phyloP scores from a whole-genome alignment of 2,888 invertebrate genomes.

The Drosophila mettleri region DNA sequence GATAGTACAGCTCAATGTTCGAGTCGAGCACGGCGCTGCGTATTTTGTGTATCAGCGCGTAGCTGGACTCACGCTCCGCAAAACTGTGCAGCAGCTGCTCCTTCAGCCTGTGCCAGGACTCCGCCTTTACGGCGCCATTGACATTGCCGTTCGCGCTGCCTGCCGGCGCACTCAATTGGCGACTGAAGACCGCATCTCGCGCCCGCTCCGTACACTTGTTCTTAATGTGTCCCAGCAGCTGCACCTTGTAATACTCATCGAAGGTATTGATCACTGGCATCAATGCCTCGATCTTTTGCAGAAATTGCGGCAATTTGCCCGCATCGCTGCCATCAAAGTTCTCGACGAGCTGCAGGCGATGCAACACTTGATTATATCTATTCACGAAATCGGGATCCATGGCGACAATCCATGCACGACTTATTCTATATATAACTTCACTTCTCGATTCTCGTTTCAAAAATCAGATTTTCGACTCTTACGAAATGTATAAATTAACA shows the following conservation, averaged over 20 bases:
- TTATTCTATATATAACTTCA: neutral
- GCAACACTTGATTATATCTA: slow-evolving; percentile 69
- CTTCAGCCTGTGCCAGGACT: slow-evolving; percentile 68
- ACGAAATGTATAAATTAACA: slow-evolving; percentile 79
- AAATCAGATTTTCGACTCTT: slow-evolving; percentile 63
- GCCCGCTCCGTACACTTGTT: slow-evolving; percentile 75
- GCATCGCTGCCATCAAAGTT: slow-evolving; percentile 73
- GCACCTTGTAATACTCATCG: slow-evolving; percentile 69
- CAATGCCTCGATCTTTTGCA: slow-evolving; percentile 63
- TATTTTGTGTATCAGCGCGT: slow-evolving; percentile 66
- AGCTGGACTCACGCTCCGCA: slow-evolving; percentile 67
- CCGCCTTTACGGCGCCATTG: slow-evolving; percentile 41
- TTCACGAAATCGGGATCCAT: slow-evolving; percentile 75
- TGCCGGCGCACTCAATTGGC: slow-evolving; percentile 67
- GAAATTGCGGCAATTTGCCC: slow-evolving; percentile 62
- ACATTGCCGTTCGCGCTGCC: slow-evolving; percentile 32
- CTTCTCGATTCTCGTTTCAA: slow-evolving; percentile 19
- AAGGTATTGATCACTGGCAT: slow-evolving; percentile 66
- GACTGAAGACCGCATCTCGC: slow-evolving; percentile 67
- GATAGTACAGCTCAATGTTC: slow-evolving; percentile 70
- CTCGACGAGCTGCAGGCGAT: slow-evolving; percentile 66
- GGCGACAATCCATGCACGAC: slow-evolving; percentile 11
- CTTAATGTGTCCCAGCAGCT: slow-evolving; percentile 65
- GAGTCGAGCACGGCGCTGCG: slow-evolving; percentile 65
- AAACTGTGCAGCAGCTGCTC: slow-evolving; percentile 69